Percentiles rank a stretch among this genome's conserved stretches.
Evolutionary conservation across 2,113 vertebrate species (phyloP).

Genomic region (Oncorhynchus clarkii): DNA sequence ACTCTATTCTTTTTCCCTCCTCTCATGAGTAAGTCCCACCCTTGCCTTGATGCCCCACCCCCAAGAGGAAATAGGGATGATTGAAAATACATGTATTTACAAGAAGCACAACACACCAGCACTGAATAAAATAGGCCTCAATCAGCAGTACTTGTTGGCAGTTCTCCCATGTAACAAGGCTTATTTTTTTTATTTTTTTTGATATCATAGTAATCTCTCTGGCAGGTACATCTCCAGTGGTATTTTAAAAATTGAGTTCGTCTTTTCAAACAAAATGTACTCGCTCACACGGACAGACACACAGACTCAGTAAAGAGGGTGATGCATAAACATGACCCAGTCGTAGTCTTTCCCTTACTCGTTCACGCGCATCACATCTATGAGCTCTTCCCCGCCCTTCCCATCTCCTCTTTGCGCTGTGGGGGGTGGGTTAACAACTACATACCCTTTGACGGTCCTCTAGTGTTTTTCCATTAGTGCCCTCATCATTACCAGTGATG

Average conservation of each 20-base stretch:
- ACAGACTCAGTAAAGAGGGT: conserved; percentile 26
- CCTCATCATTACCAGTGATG: conserved; percentile 42
- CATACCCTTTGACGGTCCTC: conserved; percentile 13
- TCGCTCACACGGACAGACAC: conserved; percentile 30
- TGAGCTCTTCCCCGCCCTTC: conserved; percentile 5
- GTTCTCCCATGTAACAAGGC: conserved; percentile 75
- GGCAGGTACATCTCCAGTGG: conserved; percentile 71
- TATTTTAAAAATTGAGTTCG: conserved; percentile 56
- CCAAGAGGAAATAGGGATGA: conserved; percentile 78
- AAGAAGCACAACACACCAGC: conserved; percentile 87
- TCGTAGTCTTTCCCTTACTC: conserved; percentile 53
- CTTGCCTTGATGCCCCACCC: conserved; percentile 72
- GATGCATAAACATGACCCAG: conserved; percentile 57
- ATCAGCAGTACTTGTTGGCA: conserved; percentile 78
- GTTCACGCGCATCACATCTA: background rate
- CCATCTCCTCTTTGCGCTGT: conserved; percentile 1
- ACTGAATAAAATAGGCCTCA: conserved; percentile 83
- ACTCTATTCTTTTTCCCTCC: conserved; percentile 81
- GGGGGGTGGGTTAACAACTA: conserved; percentile 11
- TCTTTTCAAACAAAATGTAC: conserved; percentile 46
- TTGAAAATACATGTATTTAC: conserved; percentile 88
- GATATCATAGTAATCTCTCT: conserved; percentile 73
- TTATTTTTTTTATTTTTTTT: conserved; percentile 39
- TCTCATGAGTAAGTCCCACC: conserved; percentile 69
- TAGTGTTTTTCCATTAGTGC: conserved; percentile 1